Evolutionary conservation across 30 jellyfish, hydroid and myxozoan genomes (phyloP).

Genomic region (Aurelia sp.): DNA sequence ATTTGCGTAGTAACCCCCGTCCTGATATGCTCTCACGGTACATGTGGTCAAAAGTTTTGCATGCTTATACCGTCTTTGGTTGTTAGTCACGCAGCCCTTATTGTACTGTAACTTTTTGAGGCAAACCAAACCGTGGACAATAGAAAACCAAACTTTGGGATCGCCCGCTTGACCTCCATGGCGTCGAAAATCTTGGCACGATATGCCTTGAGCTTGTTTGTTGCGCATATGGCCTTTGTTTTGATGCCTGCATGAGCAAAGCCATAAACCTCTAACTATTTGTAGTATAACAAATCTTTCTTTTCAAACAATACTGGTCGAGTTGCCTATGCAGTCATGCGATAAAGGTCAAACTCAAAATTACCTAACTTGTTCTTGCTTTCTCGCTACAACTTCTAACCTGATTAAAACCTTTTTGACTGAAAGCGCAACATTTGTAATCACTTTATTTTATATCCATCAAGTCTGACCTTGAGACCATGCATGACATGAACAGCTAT

Average conservation of each 20-base stretch:
- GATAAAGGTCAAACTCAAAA: too few relatives aligned
- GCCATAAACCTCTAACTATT: slow-evolving; percentile 5
- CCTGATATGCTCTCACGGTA: background rate
- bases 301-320: too few relatives aligned
- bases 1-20: background rate
- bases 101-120: slow-evolving; percentile 53
- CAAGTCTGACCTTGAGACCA: too few relatives aligned
- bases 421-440: too few relatives aligned
- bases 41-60: slow-evolving; percentile 18
- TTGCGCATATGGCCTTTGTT: slow-evolving; percentile 10
- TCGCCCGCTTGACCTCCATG: slow-evolving; percentile 62
- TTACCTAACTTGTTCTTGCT: too few relatives aligned
- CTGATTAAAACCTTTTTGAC: too few relatives aligned
- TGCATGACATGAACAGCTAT: too few relatives aligned
- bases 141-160: slow-evolving; percentile 9
- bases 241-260: slow-evolving; percentile 18
- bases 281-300: too few relatives aligned
- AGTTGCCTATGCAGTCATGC: too few relatives aligned
- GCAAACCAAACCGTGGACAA: slow-evolving; percentile 45
- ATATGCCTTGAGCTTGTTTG: slow-evolving; percentile 17
- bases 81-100: slow-evolving; percentile 49
- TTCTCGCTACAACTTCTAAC: too few relatives aligned
- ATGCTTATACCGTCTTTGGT: slow-evolving; percentile 29
- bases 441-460: too few relatives aligned
- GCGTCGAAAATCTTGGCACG: slow-evolving; percentile 64